Evolutionary conservation across 2,113 vertebrate species (phyloP), one percentile per base, ranked within the genome.

Genomic region (Ovis canadensis): DNA sequence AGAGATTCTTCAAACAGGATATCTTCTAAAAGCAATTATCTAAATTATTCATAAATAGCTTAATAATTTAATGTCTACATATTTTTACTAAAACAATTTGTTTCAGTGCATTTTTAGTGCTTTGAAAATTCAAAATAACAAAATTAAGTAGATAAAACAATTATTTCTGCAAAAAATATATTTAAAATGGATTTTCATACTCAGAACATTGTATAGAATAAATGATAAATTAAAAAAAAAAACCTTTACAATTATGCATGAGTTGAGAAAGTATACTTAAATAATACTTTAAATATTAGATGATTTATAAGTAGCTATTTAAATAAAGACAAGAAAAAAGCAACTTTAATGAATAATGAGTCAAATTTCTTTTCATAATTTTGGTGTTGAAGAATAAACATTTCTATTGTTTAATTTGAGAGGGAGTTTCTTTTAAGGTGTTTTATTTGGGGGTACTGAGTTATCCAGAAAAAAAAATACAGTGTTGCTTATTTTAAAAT

Each of bases 21-120:
- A 94, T 98, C 43, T 98, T 97, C 94, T 98, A 62, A 97, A 98
- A 98, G 90, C 88, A 98, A 97, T 98, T 98, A 97, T 98, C 88
- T 98, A 97, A 98, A 98, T 98, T 98, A 98, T 98, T 86, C 95
- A 98, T 95, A 36, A 60, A 5, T 95, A 92, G n/a, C 94, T 98
- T 83, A 98, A 97, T 98, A 98, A 98, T 98, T 98, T 98, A 98
- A 40, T 96, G 87, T 74, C n/a, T 88, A 97, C 27, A 82, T 3
- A 88, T 92, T 88, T 97, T 94, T 94, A 98, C 96, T 97, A 98
- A 98, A 98, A 98, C 43, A 98, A 96, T 88, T 97, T 98, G 67
- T 33, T 96, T 98, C n/a, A 71, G 78, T 74, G 17, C 95, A 62
- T 96, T 95, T 92, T 84, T 81, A 85, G 10, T 23, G 3, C 36